Conservation (phyloP, 2,888 invertebrate genomes). For the Lysandra coridon region DNA sequence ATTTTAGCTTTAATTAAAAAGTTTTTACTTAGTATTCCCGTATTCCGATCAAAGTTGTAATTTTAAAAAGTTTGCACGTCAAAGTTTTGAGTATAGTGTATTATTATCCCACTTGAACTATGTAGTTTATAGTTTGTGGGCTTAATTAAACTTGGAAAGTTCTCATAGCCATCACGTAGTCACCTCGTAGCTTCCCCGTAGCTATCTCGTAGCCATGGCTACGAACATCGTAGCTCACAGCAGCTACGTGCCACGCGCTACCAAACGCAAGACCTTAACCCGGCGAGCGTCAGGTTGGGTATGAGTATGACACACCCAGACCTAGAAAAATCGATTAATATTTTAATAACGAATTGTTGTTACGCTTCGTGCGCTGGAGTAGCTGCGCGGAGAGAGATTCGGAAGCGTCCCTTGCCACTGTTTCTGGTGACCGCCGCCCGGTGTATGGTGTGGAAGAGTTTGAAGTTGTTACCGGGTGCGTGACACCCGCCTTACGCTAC, state of each 20-base stretch:
- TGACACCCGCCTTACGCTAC: too few species aligned
- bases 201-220: neutral
- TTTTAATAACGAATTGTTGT: too few species aligned
- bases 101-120: neutral
- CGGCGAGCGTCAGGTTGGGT: too few species aligned
- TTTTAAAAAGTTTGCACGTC: neutral
- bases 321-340: too few species aligned
- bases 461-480: too few species aligned
- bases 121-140: neutral
- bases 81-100: neutral
- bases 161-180: conserved; percentile 7
- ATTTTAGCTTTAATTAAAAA: neutral
- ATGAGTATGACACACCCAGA: too few species aligned
- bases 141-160: conserved; percentile 2
- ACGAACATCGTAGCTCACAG: neutral
- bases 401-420: too few species aligned
- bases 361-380: too few species aligned
- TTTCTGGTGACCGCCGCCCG: too few species aligned
- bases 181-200: neutral
- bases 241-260: neutral
- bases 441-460: too few species aligned
- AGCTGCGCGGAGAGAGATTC: too few species aligned
- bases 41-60: neutral
- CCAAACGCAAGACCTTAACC: too few species aligned
- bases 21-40: neutral